phyloP scores from a whole-genome alignment of 2,888 invertebrate species.

The Cremastinae sp. region DNA sequence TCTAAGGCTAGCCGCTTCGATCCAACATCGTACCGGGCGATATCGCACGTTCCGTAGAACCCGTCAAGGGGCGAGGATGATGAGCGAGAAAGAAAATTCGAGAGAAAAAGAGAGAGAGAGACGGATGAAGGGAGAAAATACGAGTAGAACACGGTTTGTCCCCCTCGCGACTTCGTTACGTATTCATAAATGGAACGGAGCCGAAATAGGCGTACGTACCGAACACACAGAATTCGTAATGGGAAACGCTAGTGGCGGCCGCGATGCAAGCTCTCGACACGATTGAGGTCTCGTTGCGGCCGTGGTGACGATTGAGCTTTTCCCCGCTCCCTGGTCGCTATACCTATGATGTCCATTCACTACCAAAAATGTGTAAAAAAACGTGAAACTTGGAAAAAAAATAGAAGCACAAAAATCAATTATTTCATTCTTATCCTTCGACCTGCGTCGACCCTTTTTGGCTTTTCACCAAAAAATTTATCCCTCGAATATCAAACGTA shows the following conservation, averaged over 20 bases:
- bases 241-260: constrained; percentile 68
- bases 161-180: constrained; percentile 70
- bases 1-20: constrained; percentile 22
- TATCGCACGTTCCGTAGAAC: neutral
- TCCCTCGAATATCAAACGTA: too few species aligned
- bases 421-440: neutral
- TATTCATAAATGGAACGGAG: constrained; percentile 75
- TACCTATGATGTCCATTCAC: constrained; percentile 8
- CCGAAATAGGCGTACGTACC: constrained; percentile 65
- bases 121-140: constrained; percentile 39
- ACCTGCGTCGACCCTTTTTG: too few species aligned
- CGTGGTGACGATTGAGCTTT: constrained; percentile 49
- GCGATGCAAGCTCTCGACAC: constrained; percentile 28
- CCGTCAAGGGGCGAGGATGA: neutral
- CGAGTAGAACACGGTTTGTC: constrained; percentile 57
- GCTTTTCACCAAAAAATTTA: too few species aligned
- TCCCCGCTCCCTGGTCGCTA: constrained; percentile 31
- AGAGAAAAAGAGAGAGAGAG: neutral
- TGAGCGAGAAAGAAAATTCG: constrained; percentile 30
- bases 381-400: neutral
- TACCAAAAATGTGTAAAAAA: constrained; percentile 4
- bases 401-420: constrained; percentile 4
- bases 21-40: neutral
- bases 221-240: constrained; percentile 73
- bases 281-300: constrained; percentile 42